Percentiles rank a stretch among this genome's conserved stretches.
phyloP scores from a whole-genome alignment of 2,797 vertebrate species.

The Clarias platycephalus region DNA sequence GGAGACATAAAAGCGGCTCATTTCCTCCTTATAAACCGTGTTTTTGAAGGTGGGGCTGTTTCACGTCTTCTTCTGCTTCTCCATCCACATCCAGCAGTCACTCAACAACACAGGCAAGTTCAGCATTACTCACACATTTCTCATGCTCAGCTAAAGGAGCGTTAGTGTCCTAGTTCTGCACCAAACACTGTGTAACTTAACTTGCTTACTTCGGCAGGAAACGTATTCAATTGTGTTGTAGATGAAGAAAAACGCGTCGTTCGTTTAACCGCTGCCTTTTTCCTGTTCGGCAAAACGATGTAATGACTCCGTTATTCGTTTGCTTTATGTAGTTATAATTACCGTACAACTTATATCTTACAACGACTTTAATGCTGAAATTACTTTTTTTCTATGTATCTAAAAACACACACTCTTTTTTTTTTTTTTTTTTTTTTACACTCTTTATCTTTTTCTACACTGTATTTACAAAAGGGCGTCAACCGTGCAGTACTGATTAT shows the following conservation, averaged over 20 bases:
- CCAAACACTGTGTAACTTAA: neutral
- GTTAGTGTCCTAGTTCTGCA: neutral
- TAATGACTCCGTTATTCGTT: neutral
- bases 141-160: neutral
- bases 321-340: too few species aligned
- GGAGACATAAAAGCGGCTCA: neutral
- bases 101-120: constrained; percentile 21
- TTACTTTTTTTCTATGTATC: neutral
- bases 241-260: too few species aligned
- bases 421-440: too few species aligned
- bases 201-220: neutral
- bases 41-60: neutral
- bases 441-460: neutral
- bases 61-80: neutral
- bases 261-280: neutral
- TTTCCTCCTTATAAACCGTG: constrained; percentile 18
- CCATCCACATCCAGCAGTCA: constrained; percentile 4
- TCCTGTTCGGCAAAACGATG: neutral
- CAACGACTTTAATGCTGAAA: neutral
- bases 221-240: neutral
- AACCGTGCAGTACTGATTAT: neutral
- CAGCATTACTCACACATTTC: neutral
- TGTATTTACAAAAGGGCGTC: neutral
- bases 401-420: neutral
- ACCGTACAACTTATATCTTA: too few species aligned